phyloP scores from a whole-genome alignment of 2,113 vertebrate species.

The Equus przewalskii region DNA sequence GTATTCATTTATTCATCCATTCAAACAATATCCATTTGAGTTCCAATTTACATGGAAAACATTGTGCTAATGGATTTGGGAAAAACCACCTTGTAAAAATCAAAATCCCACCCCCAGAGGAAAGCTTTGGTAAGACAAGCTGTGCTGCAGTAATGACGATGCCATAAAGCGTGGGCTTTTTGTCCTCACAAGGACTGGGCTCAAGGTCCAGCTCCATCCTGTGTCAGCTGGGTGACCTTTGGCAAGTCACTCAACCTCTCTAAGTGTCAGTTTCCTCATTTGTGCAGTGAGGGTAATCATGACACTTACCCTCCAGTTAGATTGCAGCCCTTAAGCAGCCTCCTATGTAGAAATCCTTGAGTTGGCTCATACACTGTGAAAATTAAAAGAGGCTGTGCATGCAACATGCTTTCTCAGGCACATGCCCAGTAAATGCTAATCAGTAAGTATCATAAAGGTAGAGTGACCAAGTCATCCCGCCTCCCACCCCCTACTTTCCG shows the following conservation, averaged over 20 bases:
- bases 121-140: neutral
- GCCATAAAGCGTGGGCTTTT: neutral
- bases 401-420: neutral
- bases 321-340: neutral
- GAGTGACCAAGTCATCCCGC: neutral
- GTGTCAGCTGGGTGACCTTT: neutral
- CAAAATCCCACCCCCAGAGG: neutral
- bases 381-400: neutral
- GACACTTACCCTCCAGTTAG: neutral
- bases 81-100: neutral
- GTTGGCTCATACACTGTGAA: neutral
- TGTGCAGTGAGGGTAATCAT: too few relatives aligned
- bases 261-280: neutral
- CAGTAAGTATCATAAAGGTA: neutral
- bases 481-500: neutral
- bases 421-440: neutral
- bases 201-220: neutral
- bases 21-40: neutral
- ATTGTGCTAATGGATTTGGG: neutral
- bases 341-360: neutral
- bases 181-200: neutral
- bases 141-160: neutral
- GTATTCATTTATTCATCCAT: neutral
- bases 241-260: neutral
- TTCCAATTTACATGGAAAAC: neutral